These are phyloP conservation scores for Tineola bisselliella DNA, from an alignment of 2,888 invertebrate genomes.

Conservation along the genomic window DNA sequence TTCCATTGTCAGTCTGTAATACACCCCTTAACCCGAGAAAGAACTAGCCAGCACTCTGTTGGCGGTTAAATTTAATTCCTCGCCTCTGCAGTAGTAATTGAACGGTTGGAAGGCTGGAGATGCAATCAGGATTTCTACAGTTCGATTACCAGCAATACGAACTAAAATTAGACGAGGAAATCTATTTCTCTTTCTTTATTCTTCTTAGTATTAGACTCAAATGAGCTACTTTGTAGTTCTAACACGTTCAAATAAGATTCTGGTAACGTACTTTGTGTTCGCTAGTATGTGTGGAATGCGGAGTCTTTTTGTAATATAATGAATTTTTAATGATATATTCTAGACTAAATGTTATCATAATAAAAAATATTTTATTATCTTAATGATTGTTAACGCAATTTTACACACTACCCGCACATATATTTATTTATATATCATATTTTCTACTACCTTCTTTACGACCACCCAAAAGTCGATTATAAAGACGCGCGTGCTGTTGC, in stretches of 20 bases:
- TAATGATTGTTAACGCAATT: too few relatives aligned
- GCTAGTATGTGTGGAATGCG: neutral
- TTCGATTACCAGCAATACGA: conserved; percentile 6
- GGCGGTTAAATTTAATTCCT: conserved; percentile 9
- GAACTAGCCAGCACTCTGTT: neutral
- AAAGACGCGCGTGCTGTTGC: too few relatives aligned
- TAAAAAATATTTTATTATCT: too few relatives aligned
- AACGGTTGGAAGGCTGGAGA: conserved; percentile 1
- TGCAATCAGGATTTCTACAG: conserved; percentile 8
- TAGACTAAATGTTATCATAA: too few relatives aligned
- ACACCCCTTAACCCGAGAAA: neutral
- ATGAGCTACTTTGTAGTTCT: neutral
- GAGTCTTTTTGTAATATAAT: too few relatives aligned
- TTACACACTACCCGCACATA: too few relatives aligned
- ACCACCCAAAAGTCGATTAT: too few relatives aligned
- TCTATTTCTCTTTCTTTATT: conserved; percentile 1
- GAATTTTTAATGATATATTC: too few relatives aligned
- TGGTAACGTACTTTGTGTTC: neutral
- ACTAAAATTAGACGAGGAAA: conserved; percentile 4
- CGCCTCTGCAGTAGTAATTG: conserved; percentile 4
- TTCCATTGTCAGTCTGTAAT: neutral
- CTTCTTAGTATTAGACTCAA: neutral
- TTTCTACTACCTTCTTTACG: too few relatives aligned
- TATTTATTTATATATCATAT: too few relatives aligned
- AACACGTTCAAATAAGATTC: neutral